phyloP scores from a whole-genome alignment of 2,888 invertebrate genomes.

The Ptychoptera albimana region DNA sequence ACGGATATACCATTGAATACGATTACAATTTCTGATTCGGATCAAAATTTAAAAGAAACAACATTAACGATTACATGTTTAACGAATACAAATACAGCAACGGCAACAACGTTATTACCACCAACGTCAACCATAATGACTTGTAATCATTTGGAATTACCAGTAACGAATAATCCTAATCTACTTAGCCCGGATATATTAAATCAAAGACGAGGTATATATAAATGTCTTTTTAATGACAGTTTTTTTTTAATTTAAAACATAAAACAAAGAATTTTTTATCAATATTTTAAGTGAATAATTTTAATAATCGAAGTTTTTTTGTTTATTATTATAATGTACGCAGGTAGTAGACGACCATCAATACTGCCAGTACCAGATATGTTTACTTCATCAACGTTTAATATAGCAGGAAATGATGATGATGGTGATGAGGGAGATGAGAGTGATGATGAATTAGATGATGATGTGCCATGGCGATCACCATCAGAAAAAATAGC shows the following conservation, averaged over 20 bases:
- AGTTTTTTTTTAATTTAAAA: too few relatives aligned
- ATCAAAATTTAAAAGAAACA: slow-evolving; percentile 29
- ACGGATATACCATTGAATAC: slow-evolving; percentile 24
- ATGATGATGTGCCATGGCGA: slow-evolving; percentile 80
- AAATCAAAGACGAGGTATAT: slow-evolving; percentile 46
- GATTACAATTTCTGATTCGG: slow-evolving; percentile 30
- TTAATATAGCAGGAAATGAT: slow-evolving; percentile 59
- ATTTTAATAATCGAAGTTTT: too few relatives aligned
- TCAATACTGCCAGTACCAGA: slow-evolving; percentile 92
- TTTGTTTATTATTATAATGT: too few relatives aligned
- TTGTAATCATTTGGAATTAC: slow-evolving; percentile 68
- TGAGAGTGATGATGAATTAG: slow-evolving; percentile 77
- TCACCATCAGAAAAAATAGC: slow-evolving; percentile 84
- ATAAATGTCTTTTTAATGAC: not conserved
- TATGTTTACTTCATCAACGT: slow-evolving; percentile 69
- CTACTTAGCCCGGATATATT: slow-evolving; percentile 67
- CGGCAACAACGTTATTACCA: slow-evolving; percentile 26
- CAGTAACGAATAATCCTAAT: slow-evolving; percentile 57
- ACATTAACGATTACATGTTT: slow-evolving; percentile 13
- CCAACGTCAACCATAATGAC: slow-evolving; percentile 41
- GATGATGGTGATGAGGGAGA: slow-evolving; percentile 50
- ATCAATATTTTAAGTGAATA: too few relatives aligned
- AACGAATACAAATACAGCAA: slow-evolving; percentile 28
- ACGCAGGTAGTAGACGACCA: slow-evolving; percentile 63
- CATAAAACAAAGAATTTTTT: too few relatives aligned